Evolutionary conservation across 2,113 vertebrate species (phyloP), one percentile per base, ranked within the genome.

Genomic region (Tapirus terrestris): DNA sequence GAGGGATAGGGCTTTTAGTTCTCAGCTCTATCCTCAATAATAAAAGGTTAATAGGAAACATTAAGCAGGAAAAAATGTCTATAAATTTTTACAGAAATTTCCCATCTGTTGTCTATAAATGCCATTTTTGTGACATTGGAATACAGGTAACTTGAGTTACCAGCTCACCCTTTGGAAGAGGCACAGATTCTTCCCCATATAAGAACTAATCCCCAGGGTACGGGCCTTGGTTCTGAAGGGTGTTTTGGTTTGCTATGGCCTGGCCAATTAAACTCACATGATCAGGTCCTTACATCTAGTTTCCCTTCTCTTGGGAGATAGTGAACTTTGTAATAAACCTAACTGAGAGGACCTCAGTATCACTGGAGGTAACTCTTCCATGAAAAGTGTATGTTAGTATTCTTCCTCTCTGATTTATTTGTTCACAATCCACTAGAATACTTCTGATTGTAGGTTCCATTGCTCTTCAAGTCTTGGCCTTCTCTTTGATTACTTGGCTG

Each of bases 351-450:
- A 79, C 68, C 60, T 89, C 67, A 85, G 75, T 31, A 65, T 5
- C 33, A 81, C 58, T 80, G 43, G 90, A 67, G 25, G 21, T 83
- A 72, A 76, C 60, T 84, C 36, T 63, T 48, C 67, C 63, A 79
- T 36, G 73, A 84, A 80, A 91, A 95, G 27, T 88, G 7, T 63
- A 27, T 18, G 5, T 31, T 92, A 77, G 48, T 76, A 88, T 76
- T 93, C 68, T 81, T 85, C 11, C 60, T 79, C 60, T 88, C 48
- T 51, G 56, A 91, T 79, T 79, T 90, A 89, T 98, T 96, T 96
- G 83, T 81, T 98, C 97, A 97, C 84, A 97, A 96, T 98, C 79
- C 80, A 95, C 70, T 97, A 95, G 95, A 98, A 98, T 80, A 63
- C 92, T 96, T 96, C 81, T n/a, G 87, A 94, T 6, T 72, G 65